These are phyloP conservation scores for Epirrhoe alternata DNA, from an alignment of 2,888 invertebrate species.

Conservation along the genomic window DNA sequence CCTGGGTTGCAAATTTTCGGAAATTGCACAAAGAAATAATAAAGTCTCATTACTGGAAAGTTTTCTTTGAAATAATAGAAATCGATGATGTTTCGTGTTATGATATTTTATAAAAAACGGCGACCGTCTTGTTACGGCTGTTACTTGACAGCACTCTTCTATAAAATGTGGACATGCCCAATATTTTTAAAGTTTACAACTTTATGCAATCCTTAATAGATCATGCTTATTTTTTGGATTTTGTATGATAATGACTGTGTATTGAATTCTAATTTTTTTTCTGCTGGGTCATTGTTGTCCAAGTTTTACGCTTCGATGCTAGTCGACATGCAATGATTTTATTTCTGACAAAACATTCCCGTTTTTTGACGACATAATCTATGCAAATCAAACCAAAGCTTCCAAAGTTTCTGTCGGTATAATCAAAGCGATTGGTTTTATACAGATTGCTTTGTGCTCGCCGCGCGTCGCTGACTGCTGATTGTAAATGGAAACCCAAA, in stretches of 20 bases:
- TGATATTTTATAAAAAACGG: neutral
- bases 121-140: neutral
- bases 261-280: too few relatives aligned
- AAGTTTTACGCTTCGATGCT: too few relatives aligned
- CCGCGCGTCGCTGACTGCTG: conserved; percentile 16
- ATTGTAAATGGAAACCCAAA: conserved; percentile 19
- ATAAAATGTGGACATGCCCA: too few relatives aligned
- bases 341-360: neutral
- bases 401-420: conserved; percentile 29
- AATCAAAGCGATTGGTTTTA: conserved; percentile 46
- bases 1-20: conserved; percentile 19
- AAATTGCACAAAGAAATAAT: conserved; percentile 52
- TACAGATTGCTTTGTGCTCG: conserved; percentile 26
- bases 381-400: conserved; percentile 7
- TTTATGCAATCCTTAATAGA: too few relatives aligned
- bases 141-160: neutral
- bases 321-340: too few relatives aligned
- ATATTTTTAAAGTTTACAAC: too few relatives aligned
- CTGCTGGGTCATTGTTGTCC: too few relatives aligned
- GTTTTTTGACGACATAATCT: neutral
- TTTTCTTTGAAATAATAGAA: conserved; percentile 55
- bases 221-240: too few relatives aligned
- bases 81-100: conserved; percentile 50
- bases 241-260: too few relatives aligned
- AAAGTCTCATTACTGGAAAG: conserved; percentile 51